Percentiles rank a stretch among this genome's conserved stretches.
These are phyloP conservation scores for Lasioglossum zephyrum DNA, from an alignment of 2,888 invertebrate genomes.

Conservation along the genomic window DNA sequence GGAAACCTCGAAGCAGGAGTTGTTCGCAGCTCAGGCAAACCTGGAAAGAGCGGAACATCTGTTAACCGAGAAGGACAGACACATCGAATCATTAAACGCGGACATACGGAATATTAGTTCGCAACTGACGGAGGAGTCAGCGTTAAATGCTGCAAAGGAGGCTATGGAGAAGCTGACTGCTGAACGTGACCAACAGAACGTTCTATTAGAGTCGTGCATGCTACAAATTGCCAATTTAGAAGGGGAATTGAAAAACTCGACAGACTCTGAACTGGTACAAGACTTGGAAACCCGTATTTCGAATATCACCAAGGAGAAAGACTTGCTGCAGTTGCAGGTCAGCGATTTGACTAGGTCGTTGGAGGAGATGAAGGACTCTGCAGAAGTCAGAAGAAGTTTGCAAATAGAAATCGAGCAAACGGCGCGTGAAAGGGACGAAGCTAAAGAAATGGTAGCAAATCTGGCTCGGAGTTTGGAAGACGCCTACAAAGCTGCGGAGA, in stretches of 20 bases:
- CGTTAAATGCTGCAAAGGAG: slow-evolving; percentile 26
- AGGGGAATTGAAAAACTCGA: slow-evolving; percentile 60
- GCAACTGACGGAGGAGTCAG: slow-evolving; percentile 64
- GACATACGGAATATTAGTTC: slow-evolving; percentile 55
- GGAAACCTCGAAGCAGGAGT: slow-evolving; percentile 39
- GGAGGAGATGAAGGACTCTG: slow-evolving; percentile 64
- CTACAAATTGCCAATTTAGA: slow-evolving; percentile 68
- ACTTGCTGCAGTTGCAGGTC: slow-evolving; percentile 73
- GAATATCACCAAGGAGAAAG: slow-evolving; percentile 67
- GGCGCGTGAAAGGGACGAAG: slow-evolving; percentile 86
- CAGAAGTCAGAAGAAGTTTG: slow-evolving; percentile 49
- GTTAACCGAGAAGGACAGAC: slow-evolving; percentile 54
- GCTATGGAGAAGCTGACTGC: slow-evolving; percentile 38
- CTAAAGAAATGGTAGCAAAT: slow-evolving; percentile 88
- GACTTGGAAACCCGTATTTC: slow-evolving; percentile 69
- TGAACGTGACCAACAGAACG: slow-evolving; percentile 66
- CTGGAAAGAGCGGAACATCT: slow-evolving; percentile 47
- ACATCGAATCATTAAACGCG: slow-evolving; percentile 59
- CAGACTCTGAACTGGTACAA: slow-evolving; percentile 63
- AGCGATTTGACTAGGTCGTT: slow-evolving; percentile 72
- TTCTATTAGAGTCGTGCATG: slow-evolving; percentile 64
- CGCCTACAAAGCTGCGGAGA: slow-evolving; percentile 32
- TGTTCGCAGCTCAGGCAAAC: slow-evolving; percentile 44
- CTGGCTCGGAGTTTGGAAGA: slow-evolving; percentile 89
- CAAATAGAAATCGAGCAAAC: slow-evolving; percentile 65